These are phyloP conservation scores for Campylomormyrus tamandua DNA, from an alignment of 2,113 vertebrate species.

Conservation along the genomic window DNA sequence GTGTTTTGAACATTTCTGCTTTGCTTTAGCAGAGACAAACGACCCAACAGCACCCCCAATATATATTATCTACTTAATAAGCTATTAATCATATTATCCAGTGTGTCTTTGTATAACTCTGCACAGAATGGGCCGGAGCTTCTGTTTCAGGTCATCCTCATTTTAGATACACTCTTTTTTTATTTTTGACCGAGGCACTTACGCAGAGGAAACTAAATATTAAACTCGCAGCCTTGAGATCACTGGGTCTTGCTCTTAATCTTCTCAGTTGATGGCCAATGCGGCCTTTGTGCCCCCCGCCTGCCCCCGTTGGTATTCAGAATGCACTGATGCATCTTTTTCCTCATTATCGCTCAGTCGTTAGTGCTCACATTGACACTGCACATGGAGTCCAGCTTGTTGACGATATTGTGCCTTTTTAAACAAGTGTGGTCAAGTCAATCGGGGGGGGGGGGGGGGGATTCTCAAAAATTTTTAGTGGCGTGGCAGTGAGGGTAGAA, in stretches of 20 bases:
- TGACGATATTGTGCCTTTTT: background rate
- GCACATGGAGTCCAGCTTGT: background rate
- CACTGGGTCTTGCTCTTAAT: background rate
- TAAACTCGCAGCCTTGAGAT: background rate
- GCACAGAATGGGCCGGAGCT: background rate
- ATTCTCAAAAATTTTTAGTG: background rate
- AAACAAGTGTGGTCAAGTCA: background rate
- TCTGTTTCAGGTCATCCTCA: background rate
- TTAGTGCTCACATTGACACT: background rate
- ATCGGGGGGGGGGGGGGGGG: background rate
- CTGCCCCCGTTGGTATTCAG: background rate
- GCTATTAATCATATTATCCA: constrained; percentile 4
- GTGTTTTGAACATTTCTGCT: background rate
- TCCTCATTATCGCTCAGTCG: background rate
- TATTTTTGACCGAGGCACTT: background rate
- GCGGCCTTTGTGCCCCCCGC: background rate
- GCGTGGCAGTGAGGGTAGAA: background rate
- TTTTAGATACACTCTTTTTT: background rate
- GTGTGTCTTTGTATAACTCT: background rate
- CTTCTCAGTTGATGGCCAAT: background rate
- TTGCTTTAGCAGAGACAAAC: background rate
- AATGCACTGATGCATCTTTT: background rate
- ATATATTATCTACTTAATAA: background rate
- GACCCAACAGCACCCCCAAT: background rate
- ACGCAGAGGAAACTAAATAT: background rate